These are phyloP conservation scores for Lasioglossum calceatum DNA, from an alignment of 2,888 invertebrate genomes.

Conservation along the genomic window DNA sequence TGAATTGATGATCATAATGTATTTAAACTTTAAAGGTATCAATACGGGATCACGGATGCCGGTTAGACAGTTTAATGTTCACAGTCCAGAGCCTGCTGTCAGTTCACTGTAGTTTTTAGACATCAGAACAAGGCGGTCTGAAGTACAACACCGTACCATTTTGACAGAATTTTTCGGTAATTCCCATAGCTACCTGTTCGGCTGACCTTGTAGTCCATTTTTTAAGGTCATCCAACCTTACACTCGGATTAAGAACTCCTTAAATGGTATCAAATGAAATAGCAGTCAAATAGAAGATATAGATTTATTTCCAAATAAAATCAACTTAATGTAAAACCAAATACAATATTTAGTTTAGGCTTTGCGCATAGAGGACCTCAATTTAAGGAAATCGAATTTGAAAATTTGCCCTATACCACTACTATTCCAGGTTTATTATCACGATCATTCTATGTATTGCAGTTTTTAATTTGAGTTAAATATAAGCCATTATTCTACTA, in stretches of 20 bases:
- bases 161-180: constrained; percentile 2
- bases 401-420: neutral
- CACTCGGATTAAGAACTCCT: neutral
- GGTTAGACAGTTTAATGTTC: neutral
- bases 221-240: neutral
- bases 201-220: neutral
- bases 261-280: neutral
- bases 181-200: neutral
- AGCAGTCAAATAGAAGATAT: neutral
- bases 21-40: constrained; percentile 5
- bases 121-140: neutral
- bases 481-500: too few species aligned
- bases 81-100: constrained; percentile 6
- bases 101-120: constrained; percentile 1
- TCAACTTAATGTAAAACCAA: neutral
- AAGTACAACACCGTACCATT: neutral
- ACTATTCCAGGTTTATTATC: neutral
- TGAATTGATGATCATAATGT: neutral
- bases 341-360: neutral
- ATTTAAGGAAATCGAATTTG: neutral
- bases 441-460: neutral
- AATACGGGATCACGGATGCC: constrained; percentile 9
- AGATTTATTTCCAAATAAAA: neutral
- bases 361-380: neutral
- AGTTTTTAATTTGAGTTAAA: neutral